Evolutionary conservation across 1,140 invertebrate genomes (phyloP), one percentile per base, ranked within the genome.

Genomic region (Caerostris extrusa): DNA sequence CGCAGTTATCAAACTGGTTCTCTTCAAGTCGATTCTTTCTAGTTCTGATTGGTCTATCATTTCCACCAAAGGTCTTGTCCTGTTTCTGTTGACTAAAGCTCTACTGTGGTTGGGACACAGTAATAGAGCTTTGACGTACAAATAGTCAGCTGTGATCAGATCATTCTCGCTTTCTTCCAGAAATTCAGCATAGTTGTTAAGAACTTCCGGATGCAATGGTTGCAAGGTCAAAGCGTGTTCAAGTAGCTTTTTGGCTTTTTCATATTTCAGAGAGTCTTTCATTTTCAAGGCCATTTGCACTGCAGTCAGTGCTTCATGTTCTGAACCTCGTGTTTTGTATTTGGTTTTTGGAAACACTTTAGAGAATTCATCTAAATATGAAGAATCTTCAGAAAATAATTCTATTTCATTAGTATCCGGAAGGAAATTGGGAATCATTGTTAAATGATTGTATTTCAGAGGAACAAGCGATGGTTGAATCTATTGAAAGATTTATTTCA

Each of bases 101-200:
- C 97, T 97, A 14, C 97, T 96, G 96, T 99, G 98, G 83, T 97
- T 97, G 1, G 99, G 99, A 95, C 97, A 97, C 90, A 98, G 97
- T 58, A 97, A 97, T 69, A 99, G 96, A 8, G 98, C 99, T 96
- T 97, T 96, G 8, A 97, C 97, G 96, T 99, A 99, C 94, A 98
- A 97, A 95, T 98, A 98, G 96, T 99, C 98, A 5, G 99, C 99
- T 95, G 97, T 97, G 1, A 99, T 97, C 53, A 99, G 96, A 96
- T 99, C 98, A 58, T 98, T 97, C 95, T 98, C 97, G 19, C 97
- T 97, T 90, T 98, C 97, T 96, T 99, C 99, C 55, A 99, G 96
- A 96, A 99, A 99, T 96, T 99, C 98, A 57, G 99, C 99, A 96
- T 98, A 99, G 95, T 98, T 97, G 95, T 98, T 98, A 14, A 99